These are phyloP conservation scores for Hypsibius dujardini DNA, from an alignment of 1,140 invertebrate species.

Conservation along the genomic window DNA sequence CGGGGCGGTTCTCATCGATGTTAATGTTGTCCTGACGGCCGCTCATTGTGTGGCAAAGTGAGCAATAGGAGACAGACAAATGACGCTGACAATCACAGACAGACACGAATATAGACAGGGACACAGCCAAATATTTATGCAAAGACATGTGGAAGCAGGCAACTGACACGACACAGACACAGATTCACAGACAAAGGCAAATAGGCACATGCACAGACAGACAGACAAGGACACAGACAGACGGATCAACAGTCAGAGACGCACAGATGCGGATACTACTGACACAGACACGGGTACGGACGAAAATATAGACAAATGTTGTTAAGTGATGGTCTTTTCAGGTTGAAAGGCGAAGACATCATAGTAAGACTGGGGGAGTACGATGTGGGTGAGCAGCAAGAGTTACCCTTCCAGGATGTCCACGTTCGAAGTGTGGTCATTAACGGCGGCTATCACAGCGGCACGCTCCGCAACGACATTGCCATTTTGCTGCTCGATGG, in stretches of 20 bases:
- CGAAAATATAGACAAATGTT: no score
- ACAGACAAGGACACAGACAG: no score
- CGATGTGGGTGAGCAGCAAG: constrained; percentile 33
- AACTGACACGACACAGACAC: no score
- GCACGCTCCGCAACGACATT: constrained; percentile 60
- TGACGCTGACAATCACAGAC: no score
- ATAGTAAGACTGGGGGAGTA: constrained; percentile 51
- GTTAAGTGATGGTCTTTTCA: neutral
- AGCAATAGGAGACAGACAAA: constrained; percentile 38
- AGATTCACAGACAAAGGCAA: no score
- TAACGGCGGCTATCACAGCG: constrained; percentile 47
- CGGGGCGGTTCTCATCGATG: constrained; percentile 45
- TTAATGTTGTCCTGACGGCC: constrained; percentile 46
- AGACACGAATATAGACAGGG: no score
- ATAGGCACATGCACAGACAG: no score
- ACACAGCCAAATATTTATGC: no score
- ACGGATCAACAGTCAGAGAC: no score
- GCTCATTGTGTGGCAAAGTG: constrained; percentile 43
- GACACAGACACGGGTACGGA: no score
- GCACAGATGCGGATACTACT: no score
- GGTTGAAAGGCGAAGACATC: constrained; percentile 25
- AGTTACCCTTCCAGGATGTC: constrained; percentile 24
- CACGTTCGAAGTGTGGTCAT: constrained; percentile 38
- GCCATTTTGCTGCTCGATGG: constrained; percentile 48
- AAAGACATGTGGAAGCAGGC: no score